Evolutionary conservation across 2,113 vertebrate genomes (phyloP), one percentile per base, ranked within the genome.

Genomic region (Odocoileus hemionus): DNA sequence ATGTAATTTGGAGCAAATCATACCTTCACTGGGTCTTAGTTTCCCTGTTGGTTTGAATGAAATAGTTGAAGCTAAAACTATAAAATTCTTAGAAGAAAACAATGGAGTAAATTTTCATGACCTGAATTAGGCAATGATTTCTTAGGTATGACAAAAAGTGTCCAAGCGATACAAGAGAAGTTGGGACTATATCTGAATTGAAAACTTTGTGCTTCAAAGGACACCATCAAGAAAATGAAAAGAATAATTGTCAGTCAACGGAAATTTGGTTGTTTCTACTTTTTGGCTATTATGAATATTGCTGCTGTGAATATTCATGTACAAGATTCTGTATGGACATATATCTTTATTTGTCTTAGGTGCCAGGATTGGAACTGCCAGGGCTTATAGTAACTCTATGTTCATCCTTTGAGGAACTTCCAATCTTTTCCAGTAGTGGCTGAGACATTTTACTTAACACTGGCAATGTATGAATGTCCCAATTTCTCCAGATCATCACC

Each of bases 61-160:
- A 85, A 80, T 19, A 82, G 52, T 67, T 45, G 57, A 39, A 91
- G 52, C 36, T 67, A 67, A 89, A 86, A 45, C 39, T 74, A 5
- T 91, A 93, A 91, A 39, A 93, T 30, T 88, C 58, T 70, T 26
- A 57, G 39, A 89, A 89, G 67, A 96, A 91, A 95, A 90, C 17
- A 78, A 10, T 25, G 30, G 11, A 95, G 15, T 30, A 70, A 10
- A 94, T 52, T 86, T 89, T 89, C 82, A 82, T 93, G 43, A 55
- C 60, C 30, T 74, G 52, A 67, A 70, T 96, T 91, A 94, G 58
- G 6, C 21, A 25, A 30, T 47, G 21, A 50, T 50, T 52, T 92
- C 13, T 95, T 85, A 55, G 17, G 91, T 80, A 50, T 26, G 76
- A 57, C 26, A 61, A 45, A 67, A 95, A 88, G 83, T 54, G 3